Conservation (phyloP, 2,113 vertebrate species). For the Collichthys lucidus region DNA sequence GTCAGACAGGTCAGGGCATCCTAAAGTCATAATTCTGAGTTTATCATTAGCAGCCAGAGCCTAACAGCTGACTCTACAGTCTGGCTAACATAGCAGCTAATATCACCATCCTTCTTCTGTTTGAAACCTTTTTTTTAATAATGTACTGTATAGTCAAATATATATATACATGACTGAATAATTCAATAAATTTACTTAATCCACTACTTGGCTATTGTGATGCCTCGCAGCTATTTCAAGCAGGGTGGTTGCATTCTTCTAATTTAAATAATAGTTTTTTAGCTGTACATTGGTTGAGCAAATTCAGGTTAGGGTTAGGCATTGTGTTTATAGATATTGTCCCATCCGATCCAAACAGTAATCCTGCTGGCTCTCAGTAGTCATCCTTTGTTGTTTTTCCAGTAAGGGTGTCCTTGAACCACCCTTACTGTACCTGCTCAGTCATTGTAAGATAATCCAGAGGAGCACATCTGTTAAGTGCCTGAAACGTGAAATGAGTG, state of each 20-base stretch:
- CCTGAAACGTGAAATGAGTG: slow-evolving; percentile 47
- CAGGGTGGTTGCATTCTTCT: not conserved
- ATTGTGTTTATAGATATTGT: slow-evolving; percentile 1
- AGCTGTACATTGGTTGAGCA: not conserved
- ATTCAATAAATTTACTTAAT: not conserved
- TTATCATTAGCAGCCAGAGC: not conserved
- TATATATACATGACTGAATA: no score
- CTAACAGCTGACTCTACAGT: not conserved
- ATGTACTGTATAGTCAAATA: no score
- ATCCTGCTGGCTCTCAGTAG: not conserved
- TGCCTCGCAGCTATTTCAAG: not conserved
- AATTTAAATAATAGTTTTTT: not conserved
- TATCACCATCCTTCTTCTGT: not conserved
- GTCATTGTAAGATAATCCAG: slow-evolving; percentile 12
- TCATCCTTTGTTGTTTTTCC: slow-evolving; percentile 14
- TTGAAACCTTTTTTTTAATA: not conserved
- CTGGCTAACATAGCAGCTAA: not conserved
- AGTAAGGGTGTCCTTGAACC: slow-evolving; percentile 33
- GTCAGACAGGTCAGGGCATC: not conserved
- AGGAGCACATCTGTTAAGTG: slow-evolving; percentile 30
- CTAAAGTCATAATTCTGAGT: not conserved
- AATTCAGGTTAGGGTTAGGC: no score
- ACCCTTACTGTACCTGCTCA: slow-evolving; percentile 18
- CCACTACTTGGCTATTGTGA: not conserved
- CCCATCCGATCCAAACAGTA: not conserved